phyloP scores from a whole-genome alignment of 2,113 vertebrate genomes.

The Notarius lentiginosus region DNA sequence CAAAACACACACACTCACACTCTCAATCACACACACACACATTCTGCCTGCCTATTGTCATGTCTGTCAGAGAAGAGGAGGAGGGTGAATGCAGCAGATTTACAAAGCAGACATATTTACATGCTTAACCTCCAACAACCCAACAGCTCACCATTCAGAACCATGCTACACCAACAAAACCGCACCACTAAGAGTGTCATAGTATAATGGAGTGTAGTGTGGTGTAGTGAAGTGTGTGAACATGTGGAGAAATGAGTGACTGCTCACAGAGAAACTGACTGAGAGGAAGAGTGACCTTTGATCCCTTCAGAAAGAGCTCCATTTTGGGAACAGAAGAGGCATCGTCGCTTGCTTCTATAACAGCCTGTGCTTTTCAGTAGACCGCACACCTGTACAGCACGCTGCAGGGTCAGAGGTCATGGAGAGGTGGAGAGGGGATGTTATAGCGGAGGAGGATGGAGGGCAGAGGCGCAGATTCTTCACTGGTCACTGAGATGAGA shows the following conservation, averaged over 20 bases:
- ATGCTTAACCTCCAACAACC: slow-evolving; percentile 26
- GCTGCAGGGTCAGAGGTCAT: background rate
- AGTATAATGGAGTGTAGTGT: slow-evolving; percentile 11
- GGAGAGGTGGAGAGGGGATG: slow-evolving; percentile 2
- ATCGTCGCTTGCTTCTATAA: background rate
- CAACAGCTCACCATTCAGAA: slow-evolving; percentile 15
- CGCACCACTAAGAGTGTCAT: slow-evolving; percentile 2
- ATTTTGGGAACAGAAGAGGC: slow-evolving; percentile 7
- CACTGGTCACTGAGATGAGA: slow-evolving; percentile 13
- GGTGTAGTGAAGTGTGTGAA: background rate
- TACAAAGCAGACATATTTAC: slow-evolving; percentile 38
- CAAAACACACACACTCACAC: slow-evolving; percentile 46
- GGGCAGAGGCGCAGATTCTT: background rate
- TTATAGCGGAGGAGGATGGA: background rate
- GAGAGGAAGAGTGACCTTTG: slow-evolving; percentile 14
- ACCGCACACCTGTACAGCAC: slow-evolving; percentile 4
- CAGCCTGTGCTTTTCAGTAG: background rate
- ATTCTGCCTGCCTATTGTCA: slow-evolving; percentile 25
- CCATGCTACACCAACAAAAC: background rate
- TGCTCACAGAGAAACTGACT: slow-evolving; percentile 18
- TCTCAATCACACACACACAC: slow-evolving; percentile 25
- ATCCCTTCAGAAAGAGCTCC: background rate
- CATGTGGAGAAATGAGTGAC: slow-evolving; percentile 8
- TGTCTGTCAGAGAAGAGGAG: slow-evolving; percentile 28
- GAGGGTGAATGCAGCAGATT: slow-evolving; percentile 1